Percentiles rank a stretch among this genome's conserved stretches.
phyloP scores from a whole-genome alignment of 2,797 vertebrate genomes.

The Spinus olivaceus region DNA sequence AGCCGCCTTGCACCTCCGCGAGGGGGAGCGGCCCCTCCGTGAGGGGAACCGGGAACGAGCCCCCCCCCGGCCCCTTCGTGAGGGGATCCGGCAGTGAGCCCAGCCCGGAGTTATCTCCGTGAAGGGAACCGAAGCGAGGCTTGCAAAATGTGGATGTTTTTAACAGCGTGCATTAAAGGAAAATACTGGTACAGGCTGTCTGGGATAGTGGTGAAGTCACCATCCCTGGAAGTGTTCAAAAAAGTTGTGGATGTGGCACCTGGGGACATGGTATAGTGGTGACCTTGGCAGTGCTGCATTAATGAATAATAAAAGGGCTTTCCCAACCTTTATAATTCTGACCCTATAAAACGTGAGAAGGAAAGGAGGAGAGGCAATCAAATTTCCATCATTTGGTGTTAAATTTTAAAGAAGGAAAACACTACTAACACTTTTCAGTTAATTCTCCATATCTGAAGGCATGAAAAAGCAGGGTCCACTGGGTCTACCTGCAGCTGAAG shows the following conservation, averaged over 20 bases:
- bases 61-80: not conserved
- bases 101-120: not conserved
- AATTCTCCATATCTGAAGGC: not conserved
- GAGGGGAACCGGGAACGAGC: not conserved
- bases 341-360: not conserved
- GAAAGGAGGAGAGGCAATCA: not conserved
- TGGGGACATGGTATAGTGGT: not conserved
- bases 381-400: not conserved
- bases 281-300: not conserved
- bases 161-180: not conserved
- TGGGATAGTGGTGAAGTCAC: not conserved
- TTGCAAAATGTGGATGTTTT: not conserved
- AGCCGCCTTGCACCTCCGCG: too few species aligned
- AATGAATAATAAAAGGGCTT: not conserved
- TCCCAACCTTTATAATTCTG: not conserved
- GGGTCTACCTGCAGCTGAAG: not conserved
- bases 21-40: too few species aligned
- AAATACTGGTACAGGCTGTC: not conserved
- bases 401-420: not conserved
- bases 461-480: not conserved
- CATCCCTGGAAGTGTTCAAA: not conserved
- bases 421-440: not conserved
- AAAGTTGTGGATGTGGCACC: not conserved
- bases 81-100: not conserved
- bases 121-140: not conserved